Conservation (phyloP, 2,797 vertebrate species). For the Schizopygopsis malacanthus region DNA sequence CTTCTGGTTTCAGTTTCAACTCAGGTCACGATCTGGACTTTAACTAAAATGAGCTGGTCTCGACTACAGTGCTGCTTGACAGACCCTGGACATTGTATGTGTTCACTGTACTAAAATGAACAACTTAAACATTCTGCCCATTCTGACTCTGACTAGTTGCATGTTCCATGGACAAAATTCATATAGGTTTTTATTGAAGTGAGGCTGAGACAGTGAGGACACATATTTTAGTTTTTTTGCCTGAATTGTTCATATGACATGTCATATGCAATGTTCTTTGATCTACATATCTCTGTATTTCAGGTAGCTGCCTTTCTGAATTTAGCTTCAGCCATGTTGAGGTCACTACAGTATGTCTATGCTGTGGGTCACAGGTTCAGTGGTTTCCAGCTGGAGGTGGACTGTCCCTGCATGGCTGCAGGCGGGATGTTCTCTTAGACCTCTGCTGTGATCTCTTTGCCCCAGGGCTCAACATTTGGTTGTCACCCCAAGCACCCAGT, state of each 20-base stretch:
- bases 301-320: neutral
- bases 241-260: neutral
- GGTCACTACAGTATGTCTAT: constrained; percentile 28
- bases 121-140: neutral
- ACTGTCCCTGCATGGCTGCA: neutral
- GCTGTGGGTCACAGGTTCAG: constrained; percentile 2
- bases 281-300: neutral
- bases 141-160: neutral
- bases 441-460: constrained; percentile 38
- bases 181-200: neutral
- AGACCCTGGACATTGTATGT: neutral
- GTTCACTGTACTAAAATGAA: neutral
- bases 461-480: constrained; percentile 48
- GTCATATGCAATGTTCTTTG: neutral
- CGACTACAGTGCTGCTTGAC: neutral
- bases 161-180: too few species aligned
- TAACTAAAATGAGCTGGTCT: neutral
- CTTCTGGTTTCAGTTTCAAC: neutral
- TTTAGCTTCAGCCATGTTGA: constrained; percentile 19
- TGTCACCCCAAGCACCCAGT: constrained; percentile 6
- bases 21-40: neutral
- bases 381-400: neutral
- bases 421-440: constrained; percentile 16
- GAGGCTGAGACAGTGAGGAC: neutral
- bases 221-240: too few species aligned